Base-by-base conservation (phyloP, 2,888 invertebrate species). In the Perizoma affinitatum region DNA sequence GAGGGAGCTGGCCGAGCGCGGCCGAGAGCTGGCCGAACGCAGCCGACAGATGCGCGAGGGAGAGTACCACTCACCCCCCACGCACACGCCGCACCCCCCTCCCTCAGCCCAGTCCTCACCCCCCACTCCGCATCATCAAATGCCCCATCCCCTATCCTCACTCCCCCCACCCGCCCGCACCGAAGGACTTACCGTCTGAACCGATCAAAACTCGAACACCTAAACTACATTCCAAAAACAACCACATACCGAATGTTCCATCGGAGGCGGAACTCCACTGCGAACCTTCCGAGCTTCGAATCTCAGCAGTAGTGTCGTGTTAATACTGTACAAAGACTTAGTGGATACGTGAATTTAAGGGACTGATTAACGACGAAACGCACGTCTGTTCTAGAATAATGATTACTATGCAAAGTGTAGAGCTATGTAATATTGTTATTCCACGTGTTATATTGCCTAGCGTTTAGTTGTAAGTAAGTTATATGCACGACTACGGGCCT, bases 181-280 rank as follows among this genome's bases (percentile, higher is more conserved):
- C 61, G 96, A 96, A 81, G 96, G 96, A 48, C 93, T 96, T 79
- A 95, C 96, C 74, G 96, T 96, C 85, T 96, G 93, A 93, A 76
- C 74, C 63, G 62, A 66, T 61, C 66, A 33, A 63, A 54, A 66
- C 58, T 67, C 65, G 63, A 69, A 60, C 71, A 70, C 69, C 77
- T 50, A 40, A 53, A 77, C 74, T 77, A 87, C 87, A 87, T 87
- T 87, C 87, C 87, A 86, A 78, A 74, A 66, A 54, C 52, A 48
- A 55, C 51, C 49, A 59, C 48, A 42, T 54, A 59, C 61, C 63
- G 68, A 68, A 66, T 68, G 69, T 69, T 61, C 56, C 69, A 67
- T 54, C 52, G 75, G 73, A 66, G 68, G 65, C 71, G 71, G 71
- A 60, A 69, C 66, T 66, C 64, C 55, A 65, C 66, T 68, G 66